Evolutionary conservation across 1,140 invertebrate genomes (phyloP).

Genomic region (Apis mellifera): DNA sequence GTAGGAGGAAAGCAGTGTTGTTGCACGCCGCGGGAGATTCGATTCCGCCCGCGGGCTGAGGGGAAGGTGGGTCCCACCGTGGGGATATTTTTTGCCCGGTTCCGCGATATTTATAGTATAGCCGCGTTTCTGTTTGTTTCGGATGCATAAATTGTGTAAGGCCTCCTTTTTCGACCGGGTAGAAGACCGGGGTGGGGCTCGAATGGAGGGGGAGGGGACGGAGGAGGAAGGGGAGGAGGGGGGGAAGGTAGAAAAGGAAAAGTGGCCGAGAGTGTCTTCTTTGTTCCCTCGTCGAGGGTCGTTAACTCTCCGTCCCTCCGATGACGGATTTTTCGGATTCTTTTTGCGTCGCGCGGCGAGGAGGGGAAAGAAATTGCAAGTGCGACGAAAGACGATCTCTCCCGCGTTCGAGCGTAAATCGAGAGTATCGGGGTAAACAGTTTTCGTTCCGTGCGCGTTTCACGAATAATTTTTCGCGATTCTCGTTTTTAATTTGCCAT

Average conservation of each 20-base stretch:
- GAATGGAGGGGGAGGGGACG: not conserved
- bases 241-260: not conserved
- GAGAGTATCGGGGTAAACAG: not conserved
- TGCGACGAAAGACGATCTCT: not conserved
- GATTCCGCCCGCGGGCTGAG: not conserved
- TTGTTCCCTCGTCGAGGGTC: conserved; percentile 26
- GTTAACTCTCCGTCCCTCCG: conserved; percentile 22
- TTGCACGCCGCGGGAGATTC: conserved; percentile 7
- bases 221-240: no score
- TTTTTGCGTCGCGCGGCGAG: not conserved
- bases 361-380: not conserved
- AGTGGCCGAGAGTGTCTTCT: conserved; percentile 1
- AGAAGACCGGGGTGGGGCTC: no score
- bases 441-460: not conserved
- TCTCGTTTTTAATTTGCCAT: not conserved
- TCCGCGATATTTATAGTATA: conserved; percentile 38
- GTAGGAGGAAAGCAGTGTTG: not conserved
- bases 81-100: conserved; percentile 25
- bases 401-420: conserved; percentile 1
- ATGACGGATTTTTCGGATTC: conserved; percentile 34
- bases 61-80: not conserved
- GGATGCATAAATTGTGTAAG: conserved; percentile 38
- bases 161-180: not conserved
- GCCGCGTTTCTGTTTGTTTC: conserved; percentile 33
- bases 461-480: not conserved